Evolutionary conservation across 2,797 vertebrate genomes (phyloP), one percentile per base, ranked within the genome.

Genomic region (Orestias chungarensis): DNA sequence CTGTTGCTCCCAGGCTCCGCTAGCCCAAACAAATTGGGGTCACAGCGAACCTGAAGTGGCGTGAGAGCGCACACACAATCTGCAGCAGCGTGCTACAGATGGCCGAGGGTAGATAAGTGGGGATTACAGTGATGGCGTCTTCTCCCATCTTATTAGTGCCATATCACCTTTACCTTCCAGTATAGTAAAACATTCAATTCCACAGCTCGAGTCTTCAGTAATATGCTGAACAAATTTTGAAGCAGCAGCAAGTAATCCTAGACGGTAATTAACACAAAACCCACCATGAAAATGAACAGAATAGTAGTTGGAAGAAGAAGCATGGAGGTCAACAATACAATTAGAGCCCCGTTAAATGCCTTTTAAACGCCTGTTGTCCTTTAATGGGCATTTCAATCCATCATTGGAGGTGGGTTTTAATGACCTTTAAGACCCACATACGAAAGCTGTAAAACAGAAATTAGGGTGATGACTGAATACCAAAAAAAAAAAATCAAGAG

Each of bases 1-100:
- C 84, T 87, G 87, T 86, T 33, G 71, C 89, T 86, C 79, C 74
- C 68, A 80, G 83, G 80, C 76, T 81, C 31, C 29, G 69, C 25
- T 40, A 54, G 77, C 75, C 79, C 75, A 85, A 88, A 89, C 89
- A 91, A 90, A 92, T 92, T 92, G 88, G 89, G 88, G 89, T 92
- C 90, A 83, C 38, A 0, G 1, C 42, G 68, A 79, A 81, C 68
- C 70, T 74, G 67, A 55, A 82, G 76, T 61, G 73, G 80, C 78
- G 67, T 76, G 78, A 82, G 73, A 82, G 73, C 73, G 31, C 68
- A 65, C 73, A 64, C 71, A 50, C 67, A 38, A 35, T 44, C 68
- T 43, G 55, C 40, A 9, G 7, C 40, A 18, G 50, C 54, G 44
- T 31, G 68, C 4, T 59, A n/a, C 74, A 78, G 42, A 78, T 70